phyloP scores from a whole-genome alignment of 2,113 vertebrate genomes.

The Spilogale gracilis region DNA sequence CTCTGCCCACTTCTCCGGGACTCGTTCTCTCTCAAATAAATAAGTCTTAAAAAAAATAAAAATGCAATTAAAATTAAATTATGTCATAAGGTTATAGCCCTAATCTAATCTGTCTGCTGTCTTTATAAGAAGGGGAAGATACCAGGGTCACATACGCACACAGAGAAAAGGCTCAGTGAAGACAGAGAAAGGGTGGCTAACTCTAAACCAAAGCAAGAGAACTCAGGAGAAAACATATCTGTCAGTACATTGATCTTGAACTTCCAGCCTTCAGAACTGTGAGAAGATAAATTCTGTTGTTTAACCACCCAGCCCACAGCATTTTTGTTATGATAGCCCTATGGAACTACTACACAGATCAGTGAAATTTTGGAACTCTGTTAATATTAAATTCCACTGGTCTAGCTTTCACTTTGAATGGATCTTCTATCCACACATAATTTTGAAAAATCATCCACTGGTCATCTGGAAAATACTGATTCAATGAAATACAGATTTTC shows the following conservation, averaged over 20 bases:
- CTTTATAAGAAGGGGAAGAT: neutral
- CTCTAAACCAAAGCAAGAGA: neutral
- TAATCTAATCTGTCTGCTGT: neutral
- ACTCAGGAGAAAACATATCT: neutral
- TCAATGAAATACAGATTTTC: neutral
- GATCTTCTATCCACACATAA: neutral
- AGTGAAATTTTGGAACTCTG: neutral
- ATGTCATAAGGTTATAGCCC: neutral
- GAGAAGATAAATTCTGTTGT: neutral
- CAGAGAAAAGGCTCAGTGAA: neutral
- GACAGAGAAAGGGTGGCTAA: neutral
- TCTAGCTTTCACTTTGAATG: neutral
- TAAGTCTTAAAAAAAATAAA: neutral
- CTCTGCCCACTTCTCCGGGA: neutral
- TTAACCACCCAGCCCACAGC: neutral
- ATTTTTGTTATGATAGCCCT: neutral
- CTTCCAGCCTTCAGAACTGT: neutral
- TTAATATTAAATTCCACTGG: neutral
- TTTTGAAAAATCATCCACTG: neutral
- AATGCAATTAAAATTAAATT: neutral
- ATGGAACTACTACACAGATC: neutral
- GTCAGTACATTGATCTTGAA: neutral
- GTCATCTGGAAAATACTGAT: constrained; percentile 25
- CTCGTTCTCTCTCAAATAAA: neutral
- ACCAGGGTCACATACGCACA: neutral